A percentile compares a stretch with the other conserved stretches of the same genome.
These are phyloP conservation scores for Chaitophorus viminalis DNA, from an alignment of 2,888 invertebrate species.

Conservation along the genomic window DNA sequence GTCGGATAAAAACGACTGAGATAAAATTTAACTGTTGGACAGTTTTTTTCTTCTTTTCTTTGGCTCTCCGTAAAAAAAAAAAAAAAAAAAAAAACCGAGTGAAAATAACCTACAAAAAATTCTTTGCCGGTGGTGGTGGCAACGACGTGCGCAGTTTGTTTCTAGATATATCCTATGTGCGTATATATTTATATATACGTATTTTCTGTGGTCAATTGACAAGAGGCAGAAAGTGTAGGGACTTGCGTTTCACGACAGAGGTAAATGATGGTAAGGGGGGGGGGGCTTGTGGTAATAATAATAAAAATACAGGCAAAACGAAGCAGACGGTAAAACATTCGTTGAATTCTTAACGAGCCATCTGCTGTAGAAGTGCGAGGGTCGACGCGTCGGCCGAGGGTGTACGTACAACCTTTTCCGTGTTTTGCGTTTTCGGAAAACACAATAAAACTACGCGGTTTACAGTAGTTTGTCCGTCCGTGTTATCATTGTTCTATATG, in stretches of 20 bases:
- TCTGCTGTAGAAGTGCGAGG: background rate
- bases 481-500: too few species aligned
- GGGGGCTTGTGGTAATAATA: background rate
- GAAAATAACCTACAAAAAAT: background rate
- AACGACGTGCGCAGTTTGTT: background rate
- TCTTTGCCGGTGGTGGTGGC: background rate
- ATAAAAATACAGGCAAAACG: background rate
- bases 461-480: too few species aligned
- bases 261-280: background rate
- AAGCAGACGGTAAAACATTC: constrained; percentile 23
- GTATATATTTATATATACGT: too few species aligned
- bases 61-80: background rate
- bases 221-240: background rate
- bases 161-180: too few species aligned
- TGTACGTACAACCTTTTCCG: background rate
- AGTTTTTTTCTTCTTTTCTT: background rate
- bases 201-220: background rate
- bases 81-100: too few species aligned
- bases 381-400: background rate
- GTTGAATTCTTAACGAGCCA: constrained; percentile 43
- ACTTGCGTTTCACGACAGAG: background rate
- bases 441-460: too few species aligned
- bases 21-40: background rate
- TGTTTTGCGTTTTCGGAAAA: too few species aligned
- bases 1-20: background rate